Base-by-base conservation (phyloP, 2,888 invertebrate species). In the Orthonevra nobilis region DNA sequence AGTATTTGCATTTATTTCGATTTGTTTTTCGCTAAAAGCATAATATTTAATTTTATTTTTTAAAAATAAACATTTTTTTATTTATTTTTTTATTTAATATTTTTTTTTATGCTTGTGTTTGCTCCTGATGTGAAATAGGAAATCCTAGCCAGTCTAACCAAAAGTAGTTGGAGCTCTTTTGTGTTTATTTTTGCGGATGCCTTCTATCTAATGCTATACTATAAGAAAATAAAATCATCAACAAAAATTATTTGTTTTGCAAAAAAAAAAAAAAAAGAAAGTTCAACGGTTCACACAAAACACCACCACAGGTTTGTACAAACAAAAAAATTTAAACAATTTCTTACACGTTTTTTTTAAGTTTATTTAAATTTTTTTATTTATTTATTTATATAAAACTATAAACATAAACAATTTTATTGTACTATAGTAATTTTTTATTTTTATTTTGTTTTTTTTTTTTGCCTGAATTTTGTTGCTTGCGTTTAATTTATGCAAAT, bases 91-190 rank as follows among this genome's bases (percentile, higher is more conserved):
- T 40, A 44, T 72, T 81, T 83, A 83, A 75, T 82, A 81, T 75
- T 82, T 82, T 83, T 84, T 84, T 84, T 81, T 83, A 82, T 83
- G 83, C 82, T 83, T 83, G 82, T 82, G 82, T 83, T 83, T 83
- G 73, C 81, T 83, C 81, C 63, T 74, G 81, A 74, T 81, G 68
- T 69, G 79, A 50, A 40, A 69, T 89, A 87, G 87, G 88, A 83
- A 88, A 87, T 84, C 88, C 87, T 87, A 88, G 85, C 86, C 86
- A 88, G 84, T 86, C 87, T 87, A 88, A 88, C 86, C 83, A 84
- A 83, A 87, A 87, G 83, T 88, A 89, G 86, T 84, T 83, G 83
- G 81, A 84, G 81, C 36, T 81, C 58, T 66, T 83, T 82, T 83
- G 72, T 72, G 74, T 84, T 83, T 83, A 83, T 77, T 77, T 77